phyloP scores from a whole-genome alignment of 30 jellyfish, hydroid and myxozoan genomes.

The Hydractinia echinata region DNA sequence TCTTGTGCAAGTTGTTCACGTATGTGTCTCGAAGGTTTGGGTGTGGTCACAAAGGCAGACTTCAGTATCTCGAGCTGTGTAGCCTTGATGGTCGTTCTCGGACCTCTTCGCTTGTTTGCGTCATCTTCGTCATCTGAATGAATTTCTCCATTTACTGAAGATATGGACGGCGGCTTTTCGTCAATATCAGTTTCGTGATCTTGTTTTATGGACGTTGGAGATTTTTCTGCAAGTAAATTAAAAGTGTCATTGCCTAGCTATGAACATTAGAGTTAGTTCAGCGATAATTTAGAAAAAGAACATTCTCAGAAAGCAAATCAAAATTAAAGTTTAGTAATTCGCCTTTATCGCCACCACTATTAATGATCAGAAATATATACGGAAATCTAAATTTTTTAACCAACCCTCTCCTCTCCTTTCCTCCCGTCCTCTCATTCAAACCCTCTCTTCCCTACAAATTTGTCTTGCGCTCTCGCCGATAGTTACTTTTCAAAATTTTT shows the following conservation, averaged over 20 bases:
- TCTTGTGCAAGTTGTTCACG: constrained; percentile 86
- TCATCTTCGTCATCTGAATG: constrained; percentile 59
- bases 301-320: too few species aligned
- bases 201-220: constrained; percentile 53
- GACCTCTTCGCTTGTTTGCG: constrained; percentile 79
- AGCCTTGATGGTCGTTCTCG: constrained; percentile 88
- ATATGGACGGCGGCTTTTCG: constrained; percentile 22
- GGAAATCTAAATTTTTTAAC: too few species aligned
- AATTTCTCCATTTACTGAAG: constrained; percentile 46
- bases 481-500: too few species aligned
- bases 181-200: constrained; percentile 46
- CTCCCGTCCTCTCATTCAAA: too few species aligned
- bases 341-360: too few species aligned
- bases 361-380: too few species aligned
- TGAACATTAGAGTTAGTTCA: background rate
- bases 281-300: too few species aligned
- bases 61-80: constrained; percentile 74
- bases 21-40: constrained; percentile 84
- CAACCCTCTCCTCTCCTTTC: too few species aligned
- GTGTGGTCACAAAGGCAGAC: constrained; percentile 75
- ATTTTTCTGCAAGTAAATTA: constrained; percentile 1
- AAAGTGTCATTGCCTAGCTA: background rate
- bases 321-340: too few species aligned
- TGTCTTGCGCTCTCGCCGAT: too few species aligned
- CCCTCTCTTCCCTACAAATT: too few species aligned